Percentiles rank a stretch among this genome's conserved stretches.
Evolutionary conservation across 2,113 vertebrate genomes (phyloP).

Genomic region (Oreocharis arfaki): DNA sequence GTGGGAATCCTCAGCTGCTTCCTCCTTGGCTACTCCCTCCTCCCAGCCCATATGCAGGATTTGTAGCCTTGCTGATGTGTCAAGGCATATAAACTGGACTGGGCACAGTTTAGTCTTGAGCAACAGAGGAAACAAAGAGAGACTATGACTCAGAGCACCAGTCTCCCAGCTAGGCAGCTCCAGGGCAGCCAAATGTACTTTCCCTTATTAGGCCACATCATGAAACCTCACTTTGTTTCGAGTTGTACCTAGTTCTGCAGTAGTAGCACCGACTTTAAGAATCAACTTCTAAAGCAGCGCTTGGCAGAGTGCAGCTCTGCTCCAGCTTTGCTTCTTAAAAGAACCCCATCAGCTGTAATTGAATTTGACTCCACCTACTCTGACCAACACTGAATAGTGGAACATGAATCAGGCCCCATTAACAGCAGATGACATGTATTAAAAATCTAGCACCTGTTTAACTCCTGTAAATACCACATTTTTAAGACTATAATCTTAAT

Average conservation of each 20-base stretch:
- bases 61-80: background rate
- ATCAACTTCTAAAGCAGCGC: background rate
- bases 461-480: background rate
- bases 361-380: background rate
- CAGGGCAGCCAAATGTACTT: slow-evolving; percentile 10
- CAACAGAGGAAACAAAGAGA: slow-evolving; percentile 25
- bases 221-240: slow-evolving; percentile 1
- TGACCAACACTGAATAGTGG: background rate
- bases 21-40: background rate
- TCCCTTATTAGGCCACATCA: slow-evolving; percentile 48
- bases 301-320: background rate
- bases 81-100: background rate
- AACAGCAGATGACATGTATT: background rate
- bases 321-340: background rate
- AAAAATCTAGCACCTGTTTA: background rate
- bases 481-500: background rate
- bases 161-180: slow-evolving; percentile 13
- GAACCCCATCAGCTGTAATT: background rate
- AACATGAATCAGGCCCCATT: slow-evolving; percentile 19
- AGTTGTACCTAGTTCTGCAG: background rate
- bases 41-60: background rate
- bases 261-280: background rate
- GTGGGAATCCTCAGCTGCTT: background rate
- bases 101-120: background rate
- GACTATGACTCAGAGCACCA: slow-evolving; percentile 40